Evolutionary conservation across 2,797 vertebrate species (phyloP).

Genomic region (Hipposideros larvatus): DNA sequence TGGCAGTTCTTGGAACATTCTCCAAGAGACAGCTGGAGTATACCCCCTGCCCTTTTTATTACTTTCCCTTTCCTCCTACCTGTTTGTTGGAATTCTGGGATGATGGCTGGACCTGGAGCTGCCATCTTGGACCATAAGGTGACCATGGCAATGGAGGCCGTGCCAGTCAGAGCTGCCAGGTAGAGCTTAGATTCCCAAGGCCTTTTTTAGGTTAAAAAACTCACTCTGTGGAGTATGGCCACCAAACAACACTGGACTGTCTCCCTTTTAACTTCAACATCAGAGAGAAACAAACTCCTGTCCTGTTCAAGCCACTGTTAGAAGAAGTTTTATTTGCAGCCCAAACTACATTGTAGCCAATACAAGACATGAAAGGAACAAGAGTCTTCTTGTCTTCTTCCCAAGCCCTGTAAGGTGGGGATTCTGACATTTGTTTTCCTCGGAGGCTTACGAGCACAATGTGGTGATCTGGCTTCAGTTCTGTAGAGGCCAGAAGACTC

Average conservation of each 20-base stretch:
- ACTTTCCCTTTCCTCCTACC: not conserved
- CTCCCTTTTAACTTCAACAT: not conserved
- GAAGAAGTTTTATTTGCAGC: not conserved
- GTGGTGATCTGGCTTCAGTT: not conserved
- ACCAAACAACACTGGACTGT: not conserved
- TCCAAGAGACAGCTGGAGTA: not conserved
- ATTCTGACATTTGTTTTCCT: not conserved
- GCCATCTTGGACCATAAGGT: not conserved
- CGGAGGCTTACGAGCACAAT: not conserved
- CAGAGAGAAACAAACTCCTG: not conserved
- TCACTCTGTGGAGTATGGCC: not conserved
- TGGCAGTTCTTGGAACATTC: not conserved
- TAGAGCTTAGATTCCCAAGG: not conserved
- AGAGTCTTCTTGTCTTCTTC: not conserved
- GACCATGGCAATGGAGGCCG: not conserved
- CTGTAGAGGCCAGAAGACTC: not conserved
- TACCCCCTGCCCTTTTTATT: not conserved
- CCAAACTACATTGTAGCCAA: not conserved
- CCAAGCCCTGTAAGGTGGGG: not conserved
- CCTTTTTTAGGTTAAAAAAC: not conserved
- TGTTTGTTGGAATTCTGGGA: not conserved
- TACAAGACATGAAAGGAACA: not conserved
- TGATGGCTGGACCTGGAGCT: not conserved
- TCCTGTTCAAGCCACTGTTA: not conserved
- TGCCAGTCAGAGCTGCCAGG: not conserved